Evolutionary conservation across 2,113 vertebrate species (phyloP), one percentile per base, ranked within the genome.

Genomic region (Heterochromis multidens): DNA sequence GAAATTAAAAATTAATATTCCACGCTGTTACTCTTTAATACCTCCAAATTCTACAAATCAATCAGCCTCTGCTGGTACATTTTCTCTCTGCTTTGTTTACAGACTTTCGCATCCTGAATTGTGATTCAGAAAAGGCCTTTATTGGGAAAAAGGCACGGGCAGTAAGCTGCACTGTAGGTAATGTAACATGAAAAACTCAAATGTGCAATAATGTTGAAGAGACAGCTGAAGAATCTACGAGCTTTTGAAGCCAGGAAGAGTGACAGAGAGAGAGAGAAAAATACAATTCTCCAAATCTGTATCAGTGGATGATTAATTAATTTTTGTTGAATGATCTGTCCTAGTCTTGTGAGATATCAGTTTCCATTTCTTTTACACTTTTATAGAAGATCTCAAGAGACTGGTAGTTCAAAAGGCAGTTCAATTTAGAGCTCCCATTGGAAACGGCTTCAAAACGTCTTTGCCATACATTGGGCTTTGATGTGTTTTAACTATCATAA

Each of bases 301-400:
- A 92, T 91, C 90, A 91, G 91, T 33, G 80, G 93, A 94, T 95
- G 93, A 95, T 95, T 95, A 94, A 95, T 95, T 94, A 89, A 92
- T 93, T 94, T 90, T 52, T 63, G 84, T 84, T 83, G 86, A 93
- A 93, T 91, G 93, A 94, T 94, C 91, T 93, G 91, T 91, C 93
- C 65, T 72, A 88, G 88, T 80, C 90, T 90, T 90, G 85, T 84
- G 87, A 94, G 93, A 93, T 95, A 95, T 94, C 93, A 91, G 67
- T 93, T 90, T 81, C 88, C 89, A 92, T 93, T 94, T 89, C 85
- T 92, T 91, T 86, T 82, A 81, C 88, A 87, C 85, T 92, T 89
- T 91, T 92, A 88, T 84, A 89, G 85, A 91, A 85, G 89, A 91
- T 95, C 93, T 96, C 94, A 89, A 88, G 93, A 93, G 93, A 93